A percentile compares a stretch with the other conserved stretches of the same genome.
Evolutionary conservation across 2,888 invertebrate genomes (phyloP).

Genomic region (Meloe dianella): DNA sequence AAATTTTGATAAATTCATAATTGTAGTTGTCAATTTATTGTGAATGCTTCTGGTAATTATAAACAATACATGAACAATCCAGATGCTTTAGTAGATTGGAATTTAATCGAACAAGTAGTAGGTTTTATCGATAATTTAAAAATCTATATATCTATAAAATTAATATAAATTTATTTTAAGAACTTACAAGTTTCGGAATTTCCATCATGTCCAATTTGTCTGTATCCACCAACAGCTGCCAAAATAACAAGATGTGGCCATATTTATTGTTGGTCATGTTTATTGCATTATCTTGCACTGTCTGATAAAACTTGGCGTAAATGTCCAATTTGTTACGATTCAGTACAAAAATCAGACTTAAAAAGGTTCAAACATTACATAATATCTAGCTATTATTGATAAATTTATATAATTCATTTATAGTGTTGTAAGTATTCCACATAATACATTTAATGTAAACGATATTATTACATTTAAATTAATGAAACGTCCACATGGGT

Average conservation of each 20-base stretch:
- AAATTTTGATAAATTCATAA: background rate
- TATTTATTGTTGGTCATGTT: slow-evolving; percentile 95
- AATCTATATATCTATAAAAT: no score
- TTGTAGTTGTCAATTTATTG: slow-evolving; percentile 92
- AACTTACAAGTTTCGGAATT: slow-evolving; percentile 70
- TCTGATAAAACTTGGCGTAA: slow-evolving; percentile 82
- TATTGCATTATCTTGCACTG: slow-evolving; percentile 87
- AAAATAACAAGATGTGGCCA: slow-evolving; percentile 96
- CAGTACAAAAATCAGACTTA: slow-evolving; percentile 79
- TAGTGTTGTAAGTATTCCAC: slow-evolving; percentile 68
- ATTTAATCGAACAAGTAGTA: slow-evolving; percentile 91
- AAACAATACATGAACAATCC: slow-evolving; percentile 79
- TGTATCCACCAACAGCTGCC: slow-evolving; percentile 83
- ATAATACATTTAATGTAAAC: slow-evolving; percentile 65
- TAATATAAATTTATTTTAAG: slow-evolving; percentile 54
- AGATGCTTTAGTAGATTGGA: slow-evolving; percentile 91
- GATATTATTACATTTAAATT: slow-evolving; percentile 78
- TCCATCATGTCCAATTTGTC: slow-evolving; percentile 89
- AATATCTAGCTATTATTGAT: no score
- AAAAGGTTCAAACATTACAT: no score
- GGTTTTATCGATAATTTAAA: no score
- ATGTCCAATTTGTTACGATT: slow-evolving; percentile 93
- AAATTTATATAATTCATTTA: no score
- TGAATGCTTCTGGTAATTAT: slow-evolving; percentile 82
- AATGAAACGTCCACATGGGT: slow-evolving; percentile 71